These are phyloP conservation scores for Endomychus coccineus DNA, from an alignment of 2,888 invertebrate species.

Conservation along the genomic window DNA sequence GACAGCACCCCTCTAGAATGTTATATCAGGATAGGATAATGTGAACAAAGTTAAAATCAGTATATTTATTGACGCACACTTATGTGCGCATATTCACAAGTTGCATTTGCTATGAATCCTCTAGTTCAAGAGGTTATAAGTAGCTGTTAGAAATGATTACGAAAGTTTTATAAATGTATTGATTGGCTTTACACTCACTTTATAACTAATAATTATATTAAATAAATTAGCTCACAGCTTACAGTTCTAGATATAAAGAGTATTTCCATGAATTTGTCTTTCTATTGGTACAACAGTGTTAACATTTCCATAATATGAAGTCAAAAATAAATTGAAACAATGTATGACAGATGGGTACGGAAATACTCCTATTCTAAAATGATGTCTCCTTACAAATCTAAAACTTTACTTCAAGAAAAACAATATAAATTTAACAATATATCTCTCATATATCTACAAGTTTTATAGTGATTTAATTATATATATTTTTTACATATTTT, in stretches of 20 bases:
- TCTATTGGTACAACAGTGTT: background rate
- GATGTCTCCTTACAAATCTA: constrained; percentile 12
- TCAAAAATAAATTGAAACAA: background rate
- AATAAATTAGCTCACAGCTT: constrained; percentile 24
- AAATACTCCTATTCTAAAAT: constrained; percentile 17
- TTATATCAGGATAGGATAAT: no score
- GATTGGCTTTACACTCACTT: constrained; percentile 32
- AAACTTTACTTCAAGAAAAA: constrained; percentile 22
- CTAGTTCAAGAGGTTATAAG: constrained; percentile 28
- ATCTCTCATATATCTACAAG: constrained; percentile 43
- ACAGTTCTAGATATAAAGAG: constrained; percentile 24
- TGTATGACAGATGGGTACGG: constrained; percentile 10
- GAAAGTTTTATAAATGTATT: constrained; percentile 34
- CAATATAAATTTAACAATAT: constrained; percentile 42
- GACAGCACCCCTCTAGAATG: no score
- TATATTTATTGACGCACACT: constrained; percentile 36
- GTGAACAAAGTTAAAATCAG: no score
- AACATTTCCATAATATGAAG: background rate
- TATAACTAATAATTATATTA: constrained; percentile 29
- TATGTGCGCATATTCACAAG: constrained; percentile 36
- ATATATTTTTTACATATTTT: no score
- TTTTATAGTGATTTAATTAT: constrained; percentile 39
- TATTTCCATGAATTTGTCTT: constrained; percentile 20
- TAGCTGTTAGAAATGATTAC: constrained; percentile 36
- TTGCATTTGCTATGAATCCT: constrained; percentile 33